These are phyloP conservation scores for Drosophila parthenogenetica DNA, from an alignment of 2,888 invertebrate genomes.

Conservation along the genomic window DNA sequence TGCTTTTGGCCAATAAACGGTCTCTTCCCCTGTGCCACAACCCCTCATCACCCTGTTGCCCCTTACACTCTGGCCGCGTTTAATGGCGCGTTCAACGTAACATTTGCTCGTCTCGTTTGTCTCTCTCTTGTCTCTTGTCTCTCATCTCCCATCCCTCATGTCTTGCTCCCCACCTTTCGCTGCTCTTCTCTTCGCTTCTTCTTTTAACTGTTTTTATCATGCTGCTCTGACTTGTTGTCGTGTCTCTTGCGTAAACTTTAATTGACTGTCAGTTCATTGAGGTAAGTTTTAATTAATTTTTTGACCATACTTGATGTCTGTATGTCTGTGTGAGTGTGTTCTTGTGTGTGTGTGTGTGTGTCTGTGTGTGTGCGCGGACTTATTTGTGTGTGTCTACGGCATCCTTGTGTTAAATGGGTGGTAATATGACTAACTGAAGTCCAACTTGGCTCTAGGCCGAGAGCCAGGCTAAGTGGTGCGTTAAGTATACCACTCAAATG, in stretches of 20 bases:
- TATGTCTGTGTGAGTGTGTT: not conserved
- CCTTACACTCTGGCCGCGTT: constrained; percentile 41
- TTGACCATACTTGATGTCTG: constrained; percentile 44
- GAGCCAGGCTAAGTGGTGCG: constrained; percentile 44
- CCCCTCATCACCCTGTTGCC: not conserved
- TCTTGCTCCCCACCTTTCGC: constrained; percentile 1
- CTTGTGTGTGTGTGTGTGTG: constrained; percentile 1
- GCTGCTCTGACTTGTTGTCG: constrained; percentile 47
- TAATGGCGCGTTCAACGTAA: constrained; percentile 72
- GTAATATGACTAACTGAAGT: constrained; percentile 18
- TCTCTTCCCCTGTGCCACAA: constrained; percentile 22
- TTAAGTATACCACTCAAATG: constrained; percentile 51
- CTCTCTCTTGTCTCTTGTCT: not conserved
- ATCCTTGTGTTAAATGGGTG: constrained; percentile 39
- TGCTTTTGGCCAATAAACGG: constrained; percentile 77
- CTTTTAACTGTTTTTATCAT: not conserved
- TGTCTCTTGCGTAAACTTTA: constrained; percentile 73
- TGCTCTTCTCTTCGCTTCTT: not conserved
- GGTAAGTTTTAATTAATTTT: constrained; percentile 79
- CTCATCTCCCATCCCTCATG: not conserved
- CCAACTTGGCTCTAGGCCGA: not conserved
- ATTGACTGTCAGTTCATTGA: constrained; percentile 76
- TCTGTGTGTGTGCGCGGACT: not conserved
- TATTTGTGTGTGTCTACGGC: constrained; percentile 6
- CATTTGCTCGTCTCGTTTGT: constrained; percentile 45